Percentiles rank a stretch among this genome's conserved stretches.
Evolutionary conservation across 2,888 invertebrate species (phyloP).

Genomic region (Agapetus fuscipes): DNA sequence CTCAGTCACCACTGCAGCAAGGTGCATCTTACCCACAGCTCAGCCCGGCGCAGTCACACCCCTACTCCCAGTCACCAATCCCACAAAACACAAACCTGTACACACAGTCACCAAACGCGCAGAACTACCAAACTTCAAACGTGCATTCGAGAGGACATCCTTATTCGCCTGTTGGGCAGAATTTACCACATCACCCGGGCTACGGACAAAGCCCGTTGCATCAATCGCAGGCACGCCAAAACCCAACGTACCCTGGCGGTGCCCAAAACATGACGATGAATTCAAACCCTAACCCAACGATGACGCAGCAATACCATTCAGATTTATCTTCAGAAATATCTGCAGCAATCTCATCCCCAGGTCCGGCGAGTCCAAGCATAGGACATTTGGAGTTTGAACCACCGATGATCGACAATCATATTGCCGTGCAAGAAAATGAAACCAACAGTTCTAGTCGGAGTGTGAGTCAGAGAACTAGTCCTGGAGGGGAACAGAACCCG

Average conservation of each 20-base stretch:
- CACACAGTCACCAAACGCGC: conserved; percentile 24
- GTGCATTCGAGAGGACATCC: conserved; percentile 26
- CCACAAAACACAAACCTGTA: conserved; percentile 19
- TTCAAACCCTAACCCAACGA: conserved; percentile 1
- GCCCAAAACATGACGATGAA: conserved; percentile 27
- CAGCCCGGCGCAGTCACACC: conserved; percentile 28
- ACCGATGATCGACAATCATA: conserved; percentile 32
- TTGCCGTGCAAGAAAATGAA: conserved; percentile 19
- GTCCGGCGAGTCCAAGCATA: conserved; percentile 57
- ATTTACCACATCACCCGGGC: conserved; percentile 22
- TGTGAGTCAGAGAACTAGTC: conserved; percentile 26
- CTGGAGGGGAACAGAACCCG: conserved; percentile 41
- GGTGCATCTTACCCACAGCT: conserved; percentile 29
- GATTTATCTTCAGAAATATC: conserved; percentile 70
- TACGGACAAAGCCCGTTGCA: conserved; percentile 24
- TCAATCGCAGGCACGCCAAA: conserved; percentile 25
- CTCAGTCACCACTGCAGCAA: conserved; percentile 23
- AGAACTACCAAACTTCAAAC: conserved; percentile 28
- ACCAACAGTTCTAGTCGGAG: conserved; percentile 21
- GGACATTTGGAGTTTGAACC: conserved; percentile 69
- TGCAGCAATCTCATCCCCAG: conserved; percentile 66
- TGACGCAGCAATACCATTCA: conserved; percentile 44
- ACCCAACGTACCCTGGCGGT: conserved; percentile 28
- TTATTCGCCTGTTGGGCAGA: conserved; percentile 26
- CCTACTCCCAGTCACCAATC: conserved; percentile 24